phyloP scores from a whole-genome alignment of 2,888 invertebrate genomes.

The Diadromus collaris region DNA sequence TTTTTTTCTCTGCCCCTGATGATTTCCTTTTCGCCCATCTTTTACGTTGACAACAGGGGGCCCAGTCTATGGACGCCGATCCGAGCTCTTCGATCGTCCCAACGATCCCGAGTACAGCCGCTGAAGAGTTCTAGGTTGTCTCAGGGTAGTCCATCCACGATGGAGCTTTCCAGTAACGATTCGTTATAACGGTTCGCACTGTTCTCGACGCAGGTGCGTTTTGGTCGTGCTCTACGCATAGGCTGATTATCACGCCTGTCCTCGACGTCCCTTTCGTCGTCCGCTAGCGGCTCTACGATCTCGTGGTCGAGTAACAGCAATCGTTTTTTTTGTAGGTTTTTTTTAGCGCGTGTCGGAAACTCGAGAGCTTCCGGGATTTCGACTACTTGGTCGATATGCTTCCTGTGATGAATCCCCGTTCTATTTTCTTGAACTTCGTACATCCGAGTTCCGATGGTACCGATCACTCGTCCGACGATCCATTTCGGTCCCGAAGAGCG shows the following conservation, averaged over 20 bases:
- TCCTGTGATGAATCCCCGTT: constrained; percentile 25
- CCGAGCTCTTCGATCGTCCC: not conserved
- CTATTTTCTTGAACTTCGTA: constrained; percentile 35
- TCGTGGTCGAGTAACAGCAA: not conserved
- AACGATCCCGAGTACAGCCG: not conserved
- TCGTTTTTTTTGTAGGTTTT: not conserved
- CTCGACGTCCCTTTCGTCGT: not conserved
- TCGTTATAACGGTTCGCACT: not conserved
- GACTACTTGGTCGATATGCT: constrained; percentile 53
- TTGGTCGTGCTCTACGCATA: not conserved
- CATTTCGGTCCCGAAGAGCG: constrained; percentile 41
- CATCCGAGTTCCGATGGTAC: constrained; percentile 48
- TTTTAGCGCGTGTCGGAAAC: not conserved
- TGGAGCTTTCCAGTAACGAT: not conserved
- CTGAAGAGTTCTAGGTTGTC: not conserved
- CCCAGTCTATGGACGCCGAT: not conserved
- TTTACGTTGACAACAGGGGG: not conserved
- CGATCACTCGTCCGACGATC: constrained; percentile 39
- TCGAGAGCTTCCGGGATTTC: constrained; percentile 5
- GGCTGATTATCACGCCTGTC: not conserved
- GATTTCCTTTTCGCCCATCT: not conserved
- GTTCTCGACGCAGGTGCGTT: not conserved
- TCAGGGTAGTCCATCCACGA: not conserved
- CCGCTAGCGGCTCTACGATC: not conserved
- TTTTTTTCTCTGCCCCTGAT: not conserved